A percentile compares a stretch with the other conserved stretches of the same genome.
Conservation (phyloP, 2,797 vertebrate genomes). For the Premnoplex brunnescens region DNA sequence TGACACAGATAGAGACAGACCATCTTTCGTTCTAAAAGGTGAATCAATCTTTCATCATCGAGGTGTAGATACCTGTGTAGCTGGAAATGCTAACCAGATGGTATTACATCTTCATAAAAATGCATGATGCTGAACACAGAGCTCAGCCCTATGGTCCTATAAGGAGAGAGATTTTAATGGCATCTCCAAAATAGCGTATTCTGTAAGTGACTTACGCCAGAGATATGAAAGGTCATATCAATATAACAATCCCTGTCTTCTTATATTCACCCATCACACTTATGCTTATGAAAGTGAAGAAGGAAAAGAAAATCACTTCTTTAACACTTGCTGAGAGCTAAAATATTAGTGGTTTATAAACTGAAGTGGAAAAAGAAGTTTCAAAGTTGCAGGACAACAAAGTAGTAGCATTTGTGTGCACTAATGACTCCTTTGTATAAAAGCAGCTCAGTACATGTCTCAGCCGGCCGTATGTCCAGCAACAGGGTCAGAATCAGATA, state of each 20-base stretch:
- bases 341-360: not conserved
- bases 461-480: not conserved
- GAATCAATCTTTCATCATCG: not conserved
- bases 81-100: not conserved
- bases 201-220: not conserved
- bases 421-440: not conserved
- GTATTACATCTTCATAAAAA: not conserved
- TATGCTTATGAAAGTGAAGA: not conserved
- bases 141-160: not conserved
- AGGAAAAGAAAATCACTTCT: not conserved
- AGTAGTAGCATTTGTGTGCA: not conserved
- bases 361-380: not conserved
- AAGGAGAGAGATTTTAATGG: not conserved
- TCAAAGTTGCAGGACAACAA: not conserved
- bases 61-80: not conserved
- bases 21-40: slow-evolving; percentile 1
- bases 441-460: not conserved
- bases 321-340: not conserved
- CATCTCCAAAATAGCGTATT: not conserved
- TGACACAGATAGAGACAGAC: not conserved
- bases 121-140: not conserved
- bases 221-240: not conserved
- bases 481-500: not conserved
- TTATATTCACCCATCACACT: not conserved
- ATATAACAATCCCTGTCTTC: not conserved